phyloP scores from a whole-genome alignment of 2,113 vertebrate genomes.

The Sitta europaea region DNA sequence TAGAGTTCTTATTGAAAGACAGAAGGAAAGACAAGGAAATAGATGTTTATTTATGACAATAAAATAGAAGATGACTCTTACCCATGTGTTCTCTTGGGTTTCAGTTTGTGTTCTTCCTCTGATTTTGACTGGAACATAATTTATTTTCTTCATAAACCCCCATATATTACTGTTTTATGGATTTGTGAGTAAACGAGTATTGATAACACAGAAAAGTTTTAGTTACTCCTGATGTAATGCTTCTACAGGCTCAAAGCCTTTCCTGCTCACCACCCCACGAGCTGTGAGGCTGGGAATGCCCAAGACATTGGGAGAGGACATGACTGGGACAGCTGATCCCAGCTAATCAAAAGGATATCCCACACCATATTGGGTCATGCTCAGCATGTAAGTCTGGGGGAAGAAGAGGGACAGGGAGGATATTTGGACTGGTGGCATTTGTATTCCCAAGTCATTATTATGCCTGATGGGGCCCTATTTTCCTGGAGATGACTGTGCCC shows the following conservation, averaged over 20 bases:
- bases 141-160: neutral
- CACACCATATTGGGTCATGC: neutral
- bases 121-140: neutral
- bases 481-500: neutral
- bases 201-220: neutral
- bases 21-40: neutral
- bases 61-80: neutral
- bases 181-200: neutral
- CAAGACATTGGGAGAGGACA: neutral
- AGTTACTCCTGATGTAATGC: neutral
- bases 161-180: accelerated
- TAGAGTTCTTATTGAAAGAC: neutral
- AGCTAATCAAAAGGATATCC: neutral
- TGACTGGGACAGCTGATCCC: neutral
- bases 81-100: neutral
- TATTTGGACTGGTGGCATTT: accelerated
- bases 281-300: accelerated
- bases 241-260: neutral
- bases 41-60: neutral
- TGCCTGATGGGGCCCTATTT: accelerated
- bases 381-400: neutral
- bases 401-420: neutral
- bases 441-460: neutral
- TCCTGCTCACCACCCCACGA: accelerated
- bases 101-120: neutral